Base-by-base conservation (phyloP, 92 coral and sea anemone genomes). In the Umimayanthus kanabou region DNA sequence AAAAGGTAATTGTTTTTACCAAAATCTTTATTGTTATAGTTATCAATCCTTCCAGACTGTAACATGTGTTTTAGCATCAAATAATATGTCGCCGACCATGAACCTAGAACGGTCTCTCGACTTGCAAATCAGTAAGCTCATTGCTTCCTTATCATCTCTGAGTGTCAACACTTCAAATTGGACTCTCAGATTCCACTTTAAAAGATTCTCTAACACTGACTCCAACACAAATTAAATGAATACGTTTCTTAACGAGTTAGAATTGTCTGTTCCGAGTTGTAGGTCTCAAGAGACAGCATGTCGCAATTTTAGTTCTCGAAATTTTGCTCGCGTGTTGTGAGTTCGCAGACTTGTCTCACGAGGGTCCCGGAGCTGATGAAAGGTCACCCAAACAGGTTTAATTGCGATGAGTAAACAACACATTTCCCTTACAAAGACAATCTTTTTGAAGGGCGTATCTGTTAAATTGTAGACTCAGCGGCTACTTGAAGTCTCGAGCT, bases 381-480 rank as follows among this genome's bases (percentile, higher is more conserved):
- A 83, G 87, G 87, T 83, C 87, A 83, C 39, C 77, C 6, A 81
- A 30, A 73, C 87, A 83, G 70, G 5, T 83, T 53, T 83, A 83
- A 83, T 83, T 83, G 87, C 42, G 78, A 69, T 26, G 78, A 47
- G 87, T 83, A 70, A 83, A 83, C 77, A 83, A 83, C 77, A 69
- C 78, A 45, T 83, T 83, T 82, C 28, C 50, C 77, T 82, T 42
- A 43, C 85, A 82, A 61, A 33, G 85, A 66, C 75, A 81, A 81
- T 81, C 85, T 80, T 66, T 47, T 16, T 83, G 78, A 83, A 29
- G 78, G 87, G 87, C 79, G 87, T 83, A 70, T 70, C 87, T 83
- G 79, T 70, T 83, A 70, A 83, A 70, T 40, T 47, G 64, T 83
- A 83, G 87, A 83, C 77, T 83, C 77, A 70, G 39, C 77, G 78